Conservation (phyloP, 2,888 invertebrate genomes). For the Pyralis farinalis region DNA sequence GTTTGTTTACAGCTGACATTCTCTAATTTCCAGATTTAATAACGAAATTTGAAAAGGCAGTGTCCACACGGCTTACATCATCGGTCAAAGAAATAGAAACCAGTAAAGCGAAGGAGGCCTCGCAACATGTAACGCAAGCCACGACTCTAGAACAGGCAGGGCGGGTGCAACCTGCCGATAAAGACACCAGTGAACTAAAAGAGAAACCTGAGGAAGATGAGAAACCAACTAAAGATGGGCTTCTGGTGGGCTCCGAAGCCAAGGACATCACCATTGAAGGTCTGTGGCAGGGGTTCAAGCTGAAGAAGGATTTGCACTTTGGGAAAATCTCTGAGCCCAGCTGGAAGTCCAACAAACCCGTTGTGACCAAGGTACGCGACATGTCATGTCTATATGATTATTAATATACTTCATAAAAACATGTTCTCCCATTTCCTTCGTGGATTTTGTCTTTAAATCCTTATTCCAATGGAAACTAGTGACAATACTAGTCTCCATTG, state of each 20-base stretch:
- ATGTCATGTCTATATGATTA: too few species aligned
- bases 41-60: conserved; percentile 51
- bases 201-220: conserved; percentile 14
- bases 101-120: conserved; percentile 19
- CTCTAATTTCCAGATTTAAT: conserved; percentile 48
- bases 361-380: conserved; percentile 57
- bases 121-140: conserved; percentile 25
- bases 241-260: conserved; percentile 46
- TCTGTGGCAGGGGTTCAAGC: conserved; percentile 57
- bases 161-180: conserved; percentile 8
- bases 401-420: too few species aligned
- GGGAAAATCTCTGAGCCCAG: conserved; percentile 63
- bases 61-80: conserved; percentile 37
- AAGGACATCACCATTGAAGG: conserved; percentile 60
- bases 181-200: neutral
- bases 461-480: too few species aligned
- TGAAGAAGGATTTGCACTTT: conserved; percentile 62
- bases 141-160: conserved; percentile 31
- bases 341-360: conserved; percentile 62
- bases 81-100: conserved; percentile 25
- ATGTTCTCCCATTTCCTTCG: too few species aligned
- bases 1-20: too few species aligned
- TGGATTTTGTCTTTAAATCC: too few species aligned
- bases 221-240: conserved; percentile 22
- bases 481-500: too few species aligned